A percentile compares a stretch with the other conserved stretches of the same genome.
Conservation (phyloP, 2,888 invertebrate genomes). For the Conomelus anceps region DNA sequence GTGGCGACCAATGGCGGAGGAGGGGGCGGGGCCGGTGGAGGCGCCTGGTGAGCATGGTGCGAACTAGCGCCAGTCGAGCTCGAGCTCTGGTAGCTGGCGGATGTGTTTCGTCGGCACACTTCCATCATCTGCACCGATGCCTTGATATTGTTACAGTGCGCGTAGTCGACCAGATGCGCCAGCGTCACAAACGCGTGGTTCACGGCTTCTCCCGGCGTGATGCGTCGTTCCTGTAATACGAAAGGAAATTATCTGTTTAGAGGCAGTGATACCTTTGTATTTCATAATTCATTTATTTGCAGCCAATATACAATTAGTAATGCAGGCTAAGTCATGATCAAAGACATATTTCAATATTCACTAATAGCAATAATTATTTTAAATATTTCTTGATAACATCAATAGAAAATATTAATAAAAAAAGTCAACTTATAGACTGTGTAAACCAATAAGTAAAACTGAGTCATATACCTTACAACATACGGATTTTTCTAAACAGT, state of each 20-base stretch:
- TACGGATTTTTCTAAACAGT: no score
- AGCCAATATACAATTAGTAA: no score
- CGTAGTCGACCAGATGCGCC: conserved; percentile 90
- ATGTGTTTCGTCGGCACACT: conserved; percentile 53
- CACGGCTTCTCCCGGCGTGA: conserved; percentile 91
- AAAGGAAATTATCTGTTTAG: conserved; percentile 13
- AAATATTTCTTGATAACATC: no score
- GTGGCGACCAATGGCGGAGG: conserved; percentile 56
- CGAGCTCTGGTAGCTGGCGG: conserved; percentile 42
- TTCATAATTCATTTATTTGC: no score
- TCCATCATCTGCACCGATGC: conserved; percentile 98
- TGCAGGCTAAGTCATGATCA: no score
- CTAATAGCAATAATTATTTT: no score
- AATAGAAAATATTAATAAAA: no score
- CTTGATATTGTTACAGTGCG: conserved; percentile 94
- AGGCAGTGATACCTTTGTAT: no score
- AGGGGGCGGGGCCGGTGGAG: conserved; percentile 44
- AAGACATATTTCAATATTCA: no score
- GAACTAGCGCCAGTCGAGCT: conserved; percentile 45
- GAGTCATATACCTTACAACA: no score
- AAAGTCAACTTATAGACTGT: no score
- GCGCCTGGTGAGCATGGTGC: conserved; percentile 43
- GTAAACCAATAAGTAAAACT: no score
- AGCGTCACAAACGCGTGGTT: conserved; percentile 92
- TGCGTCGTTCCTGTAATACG: conserved; percentile 69